A percentile compares a stretch with the other conserved stretches of the same genome.
These are phyloP conservation scores for Saguinus midas DNA, from an alignment of 2,113 vertebrate genomes.

Conservation along the genomic window DNA sequence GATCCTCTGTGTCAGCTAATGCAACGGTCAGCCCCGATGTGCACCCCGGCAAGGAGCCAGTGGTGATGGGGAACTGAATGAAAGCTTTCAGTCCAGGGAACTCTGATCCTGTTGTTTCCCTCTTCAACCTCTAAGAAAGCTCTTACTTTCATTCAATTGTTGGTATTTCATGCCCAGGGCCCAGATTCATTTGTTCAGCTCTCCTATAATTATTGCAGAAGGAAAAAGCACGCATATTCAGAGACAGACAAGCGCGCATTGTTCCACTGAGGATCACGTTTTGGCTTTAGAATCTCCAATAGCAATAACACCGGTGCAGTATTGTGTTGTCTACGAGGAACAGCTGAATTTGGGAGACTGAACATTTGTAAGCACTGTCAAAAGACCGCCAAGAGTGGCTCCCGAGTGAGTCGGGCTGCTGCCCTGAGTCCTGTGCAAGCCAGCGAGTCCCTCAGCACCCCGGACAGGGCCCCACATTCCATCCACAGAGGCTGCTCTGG, in stretches of 20 bases:
- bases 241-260: neutral
- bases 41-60: neutral
- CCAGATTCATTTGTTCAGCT: neutral
- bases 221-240: neutral
- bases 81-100: neutral
- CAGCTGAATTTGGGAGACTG: neutral
- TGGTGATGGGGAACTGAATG: rapidly evolving
- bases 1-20: neutral
- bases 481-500: neutral
- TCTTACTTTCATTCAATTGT: neutral
- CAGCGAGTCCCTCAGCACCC: neutral
- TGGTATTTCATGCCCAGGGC: neutral
- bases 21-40: neutral
- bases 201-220: neutral
- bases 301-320: rapidly evolving
- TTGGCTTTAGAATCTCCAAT: neutral
- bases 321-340: neutral
- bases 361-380: rapidly evolving
- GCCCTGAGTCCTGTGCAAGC: neutral
- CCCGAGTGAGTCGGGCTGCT: neutral
- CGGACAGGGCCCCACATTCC: neutral
- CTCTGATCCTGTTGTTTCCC: neutral
- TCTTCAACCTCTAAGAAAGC: neutral
- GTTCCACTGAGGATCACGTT: neutral
- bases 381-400: neutral